A percentile compares a stretch with the other conserved stretches of the same genome.
Conservation (phyloP, 1,140 invertebrate genomes). For the Euwallacea fornicatus region DNA sequence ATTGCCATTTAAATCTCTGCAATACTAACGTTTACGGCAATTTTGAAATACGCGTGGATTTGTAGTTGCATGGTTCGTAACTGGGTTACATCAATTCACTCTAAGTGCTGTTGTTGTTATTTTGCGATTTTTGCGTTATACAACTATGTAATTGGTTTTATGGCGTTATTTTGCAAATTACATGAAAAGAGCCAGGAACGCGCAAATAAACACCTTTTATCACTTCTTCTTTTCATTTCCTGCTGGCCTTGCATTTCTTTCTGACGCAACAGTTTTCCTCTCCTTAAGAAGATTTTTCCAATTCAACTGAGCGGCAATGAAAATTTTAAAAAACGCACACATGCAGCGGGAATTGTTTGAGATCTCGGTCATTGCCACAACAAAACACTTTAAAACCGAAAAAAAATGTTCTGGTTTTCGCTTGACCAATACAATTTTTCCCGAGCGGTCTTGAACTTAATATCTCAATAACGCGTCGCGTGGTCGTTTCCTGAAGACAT, state of each 20-base stretch:
- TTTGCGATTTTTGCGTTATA: background rate
- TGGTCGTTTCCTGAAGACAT: too few relatives aligned
- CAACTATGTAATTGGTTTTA: background rate
- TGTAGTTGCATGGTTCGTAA: conserved; percentile 1
- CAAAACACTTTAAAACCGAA: background rate
- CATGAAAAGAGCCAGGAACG: too few relatives aligned
- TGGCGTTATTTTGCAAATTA: background rate
- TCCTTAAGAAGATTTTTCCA: too few relatives aligned
- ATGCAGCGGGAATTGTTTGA: background rate
- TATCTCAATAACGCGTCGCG: too few relatives aligned
- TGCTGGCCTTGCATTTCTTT: too few relatives aligned
- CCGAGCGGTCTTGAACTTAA: too few relatives aligned
- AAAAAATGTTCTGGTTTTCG: too few relatives aligned
- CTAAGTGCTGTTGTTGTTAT: background rate
- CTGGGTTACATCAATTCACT: background rate
- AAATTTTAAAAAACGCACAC: background rate
- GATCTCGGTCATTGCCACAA: background rate
- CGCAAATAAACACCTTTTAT: too few relatives aligned
- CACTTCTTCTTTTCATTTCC: too few relatives aligned
- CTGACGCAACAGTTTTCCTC: too few relatives aligned
- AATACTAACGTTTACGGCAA: conserved; percentile 2
- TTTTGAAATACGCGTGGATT: background rate
- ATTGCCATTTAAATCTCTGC: conserved; percentile 6
- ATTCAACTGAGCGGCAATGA: background rate
- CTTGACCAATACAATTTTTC: too few relatives aligned